These are phyloP conservation scores for Drosophila mimetica DNA, from an alignment of 2,888 invertebrate genomes.

Conservation along the genomic window DNA sequence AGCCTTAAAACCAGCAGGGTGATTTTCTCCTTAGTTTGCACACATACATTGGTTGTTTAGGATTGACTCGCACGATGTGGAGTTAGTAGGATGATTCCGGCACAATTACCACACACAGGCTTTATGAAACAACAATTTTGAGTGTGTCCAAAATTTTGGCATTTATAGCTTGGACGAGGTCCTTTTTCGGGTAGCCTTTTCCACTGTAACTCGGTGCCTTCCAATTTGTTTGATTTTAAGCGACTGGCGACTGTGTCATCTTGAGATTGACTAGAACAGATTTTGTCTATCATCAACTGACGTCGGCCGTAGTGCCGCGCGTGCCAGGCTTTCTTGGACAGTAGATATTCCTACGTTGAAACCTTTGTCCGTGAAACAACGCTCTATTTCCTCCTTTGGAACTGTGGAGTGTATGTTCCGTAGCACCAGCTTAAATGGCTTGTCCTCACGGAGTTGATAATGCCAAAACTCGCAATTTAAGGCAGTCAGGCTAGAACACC, in stretches of 20 bases:
- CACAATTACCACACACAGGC: too few species aligned
- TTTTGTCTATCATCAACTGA: too few species aligned
- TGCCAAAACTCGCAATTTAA: neutral
- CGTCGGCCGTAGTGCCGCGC: conserved; percentile 4
- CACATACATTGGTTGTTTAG: too few species aligned
- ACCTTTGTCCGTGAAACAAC: neutral
- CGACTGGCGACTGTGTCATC: conserved; percentile 5
- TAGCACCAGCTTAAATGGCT: too few species aligned
- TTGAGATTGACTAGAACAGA: conserved; percentile 9
- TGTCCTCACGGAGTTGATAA: neutral
- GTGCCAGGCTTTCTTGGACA: conserved; percentile 12
- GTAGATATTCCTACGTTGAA: conserved; percentile 5
- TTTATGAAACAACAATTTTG: too few species aligned
- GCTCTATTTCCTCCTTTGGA: conserved; percentile 1
- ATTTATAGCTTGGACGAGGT: neutral
- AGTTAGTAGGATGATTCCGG: too few species aligned
- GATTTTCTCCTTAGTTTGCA: too few species aligned
- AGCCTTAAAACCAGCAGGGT: too few species aligned
- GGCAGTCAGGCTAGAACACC: too few species aligned
- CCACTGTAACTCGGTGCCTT: conserved; percentile 1
- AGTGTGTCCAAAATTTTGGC: too few species aligned
- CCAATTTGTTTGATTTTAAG: conserved; percentile 6
- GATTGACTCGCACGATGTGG: too few species aligned
- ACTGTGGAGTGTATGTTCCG: neutral
- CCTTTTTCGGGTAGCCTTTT: conserved; percentile 5